phyloP scores from a whole-genome alignment of 2,888 invertebrate genomes.

The Idaea biselata region DNA sequence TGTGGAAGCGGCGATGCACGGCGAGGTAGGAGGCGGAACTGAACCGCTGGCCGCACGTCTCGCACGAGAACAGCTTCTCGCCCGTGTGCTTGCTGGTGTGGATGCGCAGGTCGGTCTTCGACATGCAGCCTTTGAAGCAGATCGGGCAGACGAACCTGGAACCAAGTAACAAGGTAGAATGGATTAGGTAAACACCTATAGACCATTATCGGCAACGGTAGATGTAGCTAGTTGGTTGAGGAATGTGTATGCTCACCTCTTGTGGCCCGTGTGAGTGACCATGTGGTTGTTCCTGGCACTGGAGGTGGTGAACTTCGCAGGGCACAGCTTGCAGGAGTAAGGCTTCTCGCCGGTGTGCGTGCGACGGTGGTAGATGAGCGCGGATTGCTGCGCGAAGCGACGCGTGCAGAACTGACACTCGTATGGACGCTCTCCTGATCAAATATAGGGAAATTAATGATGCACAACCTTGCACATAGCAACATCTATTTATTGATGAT shows the following conservation, averaged over 20 bases:
- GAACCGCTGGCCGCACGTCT: constrained; percentile 62
- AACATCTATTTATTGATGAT: too few species aligned
- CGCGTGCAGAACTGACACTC: constrained; percentile 72
- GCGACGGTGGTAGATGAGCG: constrained; percentile 74
- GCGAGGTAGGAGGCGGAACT: constrained; percentile 70
- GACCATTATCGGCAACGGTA: too few species aligned
- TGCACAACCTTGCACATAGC: background rate
- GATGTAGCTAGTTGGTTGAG: background rate
- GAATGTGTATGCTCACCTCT: constrained; percentile 46
- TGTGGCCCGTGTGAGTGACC: constrained; percentile 69
- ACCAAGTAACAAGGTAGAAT: background rate
- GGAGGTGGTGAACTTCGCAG: constrained; percentile 72
- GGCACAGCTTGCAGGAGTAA: constrained; percentile 70
- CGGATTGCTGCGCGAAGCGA: constrained; percentile 76
- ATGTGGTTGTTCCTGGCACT: constrained; percentile 75
- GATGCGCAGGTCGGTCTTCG: constrained; percentile 68
- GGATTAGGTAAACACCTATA: too few species aligned
- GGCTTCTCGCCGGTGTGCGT: constrained; percentile 79
- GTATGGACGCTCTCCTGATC: constrained; percentile 72
- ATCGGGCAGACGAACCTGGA: constrained; percentile 67
- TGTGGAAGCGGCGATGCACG: constrained; percentile 66
- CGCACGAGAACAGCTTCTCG: constrained; percentile 70
- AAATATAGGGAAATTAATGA: background rate
- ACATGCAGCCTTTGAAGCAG: constrained; percentile 71
- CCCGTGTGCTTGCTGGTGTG: constrained; percentile 67